Base-by-base conservation (phyloP, 2,113 vertebrate species). In the Piprites chloris region DNA sequence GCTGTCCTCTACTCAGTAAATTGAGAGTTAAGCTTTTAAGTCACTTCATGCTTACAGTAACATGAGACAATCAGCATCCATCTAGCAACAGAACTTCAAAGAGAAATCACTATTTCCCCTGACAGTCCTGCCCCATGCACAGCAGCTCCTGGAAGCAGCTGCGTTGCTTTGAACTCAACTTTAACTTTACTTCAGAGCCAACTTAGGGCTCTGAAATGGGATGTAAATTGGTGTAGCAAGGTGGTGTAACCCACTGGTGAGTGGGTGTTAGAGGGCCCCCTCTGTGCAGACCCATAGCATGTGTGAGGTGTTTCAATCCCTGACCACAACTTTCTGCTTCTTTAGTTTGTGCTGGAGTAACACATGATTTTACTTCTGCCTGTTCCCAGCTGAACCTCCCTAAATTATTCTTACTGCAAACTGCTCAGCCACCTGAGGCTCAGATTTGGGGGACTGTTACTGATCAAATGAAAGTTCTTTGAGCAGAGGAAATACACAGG, bases 71-170 rank as follows among this genome's bases (percentile, higher is more conserved):
- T 91, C 95, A 85, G 90, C 94, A 96, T 88, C 87, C 90, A 90
- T 94, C 93, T 94, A 97, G 87, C 85, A 94, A 79, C 86, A 96
- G 85, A 49, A 97, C 96, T 97, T 97, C 97, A 97, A 97, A 97
- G 96, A 37, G 49, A 89, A 97, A 93, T 89, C 82, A 49, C 27
- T 53, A 7, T 92, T 97, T 96, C 86, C 93, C 81, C 80, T 94
- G 59, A 52, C 59, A 91, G 78, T 69, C 79, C 62, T 92, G 28
- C 50, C 91, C 85, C 68, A 68, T 82, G 72, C 65, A 71, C 69
- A 59, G 94, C 85, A 96, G 77, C 93, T 95, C 74, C 76, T 95
- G 81, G 78, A 96, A 97, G 92, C 92, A 96, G 92, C 95, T 97
- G 92, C 14, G 0, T 90, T 96, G 79, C 97, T 97, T 97, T 97